Conservation (phyloP, 2,888 invertebrate genomes). For the Saturnia japonica region DNA sequence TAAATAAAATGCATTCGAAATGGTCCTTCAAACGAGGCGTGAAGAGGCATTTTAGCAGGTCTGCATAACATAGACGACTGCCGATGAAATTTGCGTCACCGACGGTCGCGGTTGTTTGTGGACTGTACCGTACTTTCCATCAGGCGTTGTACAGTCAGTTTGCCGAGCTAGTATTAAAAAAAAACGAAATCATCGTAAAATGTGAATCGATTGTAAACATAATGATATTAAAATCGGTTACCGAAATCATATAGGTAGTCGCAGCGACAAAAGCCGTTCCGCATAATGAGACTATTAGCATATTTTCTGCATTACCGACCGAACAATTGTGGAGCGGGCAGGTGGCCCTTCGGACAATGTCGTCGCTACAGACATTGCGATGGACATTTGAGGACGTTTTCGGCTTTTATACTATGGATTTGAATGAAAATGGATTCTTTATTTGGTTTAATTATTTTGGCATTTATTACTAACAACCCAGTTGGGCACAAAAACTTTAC, state of each 20-base stretch:
- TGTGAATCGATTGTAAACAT: background rate
- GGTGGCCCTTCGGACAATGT: slow-evolving; percentile 43
- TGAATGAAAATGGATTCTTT: slow-evolving; percentile 9
- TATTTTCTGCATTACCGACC: slow-evolving; percentile 65
- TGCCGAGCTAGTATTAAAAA: too few species aligned
- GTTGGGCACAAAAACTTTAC: too few species aligned
- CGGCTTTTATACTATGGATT: background rate
- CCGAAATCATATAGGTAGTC: slow-evolving; percentile 60
- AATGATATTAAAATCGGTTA: slow-evolving; percentile 49
- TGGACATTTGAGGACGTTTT: slow-evolving; percentile 12
- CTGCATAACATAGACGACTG: too few species aligned
- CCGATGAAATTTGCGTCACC: too few species aligned
- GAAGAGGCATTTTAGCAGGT: too few species aligned
- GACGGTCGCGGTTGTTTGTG: too few species aligned
- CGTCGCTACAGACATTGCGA: slow-evolving; percentile 1
- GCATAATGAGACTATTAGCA: slow-evolving; percentile 69
- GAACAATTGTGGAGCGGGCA: slow-evolving; percentile 49
- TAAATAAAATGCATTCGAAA: background rate
- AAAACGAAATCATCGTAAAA: background rate
- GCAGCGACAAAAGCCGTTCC: slow-evolving; percentile 47
- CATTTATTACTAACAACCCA: background rate
- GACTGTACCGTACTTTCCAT: too few species aligned
- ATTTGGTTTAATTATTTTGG: background rate
- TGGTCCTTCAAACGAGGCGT: too few species aligned
- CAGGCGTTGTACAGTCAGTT: too few species aligned